Evolutionary conservation across 2,888 invertebrate species (phyloP).

Genomic region (Fragum sueziense): DNA sequence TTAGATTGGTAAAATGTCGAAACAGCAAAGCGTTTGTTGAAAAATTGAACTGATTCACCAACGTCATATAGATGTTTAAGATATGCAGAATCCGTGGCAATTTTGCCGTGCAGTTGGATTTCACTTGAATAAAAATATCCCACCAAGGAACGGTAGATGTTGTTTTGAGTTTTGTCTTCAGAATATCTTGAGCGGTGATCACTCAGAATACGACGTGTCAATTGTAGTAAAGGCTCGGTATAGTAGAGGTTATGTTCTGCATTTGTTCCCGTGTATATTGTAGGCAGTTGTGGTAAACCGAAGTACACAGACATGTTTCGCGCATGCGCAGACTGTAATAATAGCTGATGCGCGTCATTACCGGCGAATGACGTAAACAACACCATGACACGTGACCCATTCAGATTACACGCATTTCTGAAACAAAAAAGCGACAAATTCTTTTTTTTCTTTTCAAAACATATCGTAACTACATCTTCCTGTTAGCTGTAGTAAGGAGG

Average conservation of each 20-base stretch:
- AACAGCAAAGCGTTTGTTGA: background rate
- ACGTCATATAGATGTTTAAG: background rate
- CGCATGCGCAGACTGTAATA: slow-evolving; percentile 64
- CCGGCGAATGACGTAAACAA: slow-evolving; percentile 72
- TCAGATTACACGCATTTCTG: slow-evolving; percentile 59
- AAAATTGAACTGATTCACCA: slow-evolving; percentile 5
- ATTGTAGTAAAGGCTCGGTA: slow-evolving; percentile 64
- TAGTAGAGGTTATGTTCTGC: slow-evolving; percentile 11
- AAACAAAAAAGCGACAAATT: slow-evolving; percentile 30
- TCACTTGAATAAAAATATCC: slow-evolving; percentile 46
- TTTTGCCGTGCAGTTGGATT: background rate
- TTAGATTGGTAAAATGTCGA: slow-evolving; percentile 47
- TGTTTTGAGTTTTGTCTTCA: background rate
- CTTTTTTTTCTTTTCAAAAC: no score
- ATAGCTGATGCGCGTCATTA: slow-evolving; percentile 69
- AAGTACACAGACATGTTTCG: slow-evolving; percentile 71
- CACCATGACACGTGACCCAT: slow-evolving; percentile 66
- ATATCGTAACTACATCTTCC: no score
- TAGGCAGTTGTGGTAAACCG: slow-evolving; percentile 64
- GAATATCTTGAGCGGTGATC: slow-evolving; percentile 68
- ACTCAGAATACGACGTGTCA: slow-evolving; percentile 57
- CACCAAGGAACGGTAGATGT: slow-evolving; percentile 29
- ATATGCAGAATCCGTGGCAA: background rate
- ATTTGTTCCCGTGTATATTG: background rate
- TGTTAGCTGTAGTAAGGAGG: no score